phyloP scores from a whole-genome alignment of 2,113 vertebrate species.

The Zingel zingel region DNA sequence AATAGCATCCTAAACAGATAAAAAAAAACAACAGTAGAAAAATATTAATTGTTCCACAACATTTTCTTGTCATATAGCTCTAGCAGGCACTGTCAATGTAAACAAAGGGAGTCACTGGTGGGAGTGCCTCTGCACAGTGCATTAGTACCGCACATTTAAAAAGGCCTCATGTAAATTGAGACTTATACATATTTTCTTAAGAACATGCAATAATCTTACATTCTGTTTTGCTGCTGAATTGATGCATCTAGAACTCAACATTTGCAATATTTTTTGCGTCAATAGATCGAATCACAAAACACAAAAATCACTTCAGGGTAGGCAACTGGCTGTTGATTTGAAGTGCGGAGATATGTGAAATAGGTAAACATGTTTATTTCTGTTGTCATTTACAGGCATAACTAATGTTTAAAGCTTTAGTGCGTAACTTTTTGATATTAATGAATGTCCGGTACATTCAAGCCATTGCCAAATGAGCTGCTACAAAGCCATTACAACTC shows the following conservation, averaged over 20 bases:
- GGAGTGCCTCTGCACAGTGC: conserved; percentile 43
- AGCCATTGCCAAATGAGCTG: too few species aligned
- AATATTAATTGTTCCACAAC: conserved; percentile 26
- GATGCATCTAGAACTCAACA: not conserved
- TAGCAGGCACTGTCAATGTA: conserved; percentile 57
- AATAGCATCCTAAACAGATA: conserved; percentile 67
- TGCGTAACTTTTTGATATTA: too few species aligned
- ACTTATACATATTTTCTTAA: not conserved
- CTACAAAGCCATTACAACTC: too few species aligned
- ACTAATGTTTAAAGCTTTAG: too few species aligned
- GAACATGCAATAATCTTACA: conserved; percentile 13
- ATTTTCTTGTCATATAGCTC: conserved; percentile 13
- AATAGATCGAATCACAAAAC: too few species aligned
- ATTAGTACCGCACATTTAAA: not conserved
- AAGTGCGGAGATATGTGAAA: too few species aligned
- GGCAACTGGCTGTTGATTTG: too few species aligned
- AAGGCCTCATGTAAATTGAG: conserved; percentile 31
- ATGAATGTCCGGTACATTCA: too few species aligned
- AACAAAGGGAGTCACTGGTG: conserved; percentile 49
- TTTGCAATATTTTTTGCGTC: not conserved
- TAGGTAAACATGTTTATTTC: too few species aligned
- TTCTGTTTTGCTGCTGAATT: conserved; percentile 7
- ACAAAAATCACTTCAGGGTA: too few species aligned
- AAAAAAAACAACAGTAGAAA: conserved; percentile 52
- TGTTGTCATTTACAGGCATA: too few species aligned